phyloP scores from a whole-genome alignment of 2,797 vertebrate genomes.

The Natrix natrix region DNA sequence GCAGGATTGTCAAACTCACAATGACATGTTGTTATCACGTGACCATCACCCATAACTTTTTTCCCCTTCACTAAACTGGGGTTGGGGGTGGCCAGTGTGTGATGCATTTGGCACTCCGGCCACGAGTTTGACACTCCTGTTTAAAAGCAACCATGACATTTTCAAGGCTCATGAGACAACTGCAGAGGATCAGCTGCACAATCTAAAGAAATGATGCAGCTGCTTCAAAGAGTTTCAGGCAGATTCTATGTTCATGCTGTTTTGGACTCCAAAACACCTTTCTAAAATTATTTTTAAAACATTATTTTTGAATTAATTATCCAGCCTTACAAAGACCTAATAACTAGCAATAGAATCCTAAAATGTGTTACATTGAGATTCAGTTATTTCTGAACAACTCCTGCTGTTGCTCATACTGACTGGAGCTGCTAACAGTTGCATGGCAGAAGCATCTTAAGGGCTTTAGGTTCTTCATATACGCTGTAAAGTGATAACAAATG shows the following conservation, averaged over 20 bases:
- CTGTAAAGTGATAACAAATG: neutral
- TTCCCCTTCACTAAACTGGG: too few species aligned
- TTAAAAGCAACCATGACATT: neutral
- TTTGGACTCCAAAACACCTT: neutral
- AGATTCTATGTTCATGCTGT: neutral
- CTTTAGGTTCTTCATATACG: neutral
- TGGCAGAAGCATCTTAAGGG: neutral
- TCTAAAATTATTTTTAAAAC: neutral
- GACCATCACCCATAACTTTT: too few species aligned
- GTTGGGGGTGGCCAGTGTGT: accelerated
- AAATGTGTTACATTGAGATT: neutral
- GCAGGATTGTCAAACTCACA: too few species aligned
- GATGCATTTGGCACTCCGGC: accelerated
- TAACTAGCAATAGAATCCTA: neutral
- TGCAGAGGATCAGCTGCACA: neutral
- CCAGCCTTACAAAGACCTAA: neutral
- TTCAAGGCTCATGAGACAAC: neutral
- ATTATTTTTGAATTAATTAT: neutral
- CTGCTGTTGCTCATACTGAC: neutral
- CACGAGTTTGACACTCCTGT: too few species aligned
- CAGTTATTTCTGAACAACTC: neutral
- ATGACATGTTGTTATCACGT: too few species aligned
- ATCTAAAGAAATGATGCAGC: neutral
- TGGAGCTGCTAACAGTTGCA: neutral
- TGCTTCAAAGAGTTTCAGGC: neutral